Evolutionary conservation across 2,888 invertebrate genomes (phyloP), one percentile per base, ranked within the genome.

Genomic region (Ophion costatus): DNA sequence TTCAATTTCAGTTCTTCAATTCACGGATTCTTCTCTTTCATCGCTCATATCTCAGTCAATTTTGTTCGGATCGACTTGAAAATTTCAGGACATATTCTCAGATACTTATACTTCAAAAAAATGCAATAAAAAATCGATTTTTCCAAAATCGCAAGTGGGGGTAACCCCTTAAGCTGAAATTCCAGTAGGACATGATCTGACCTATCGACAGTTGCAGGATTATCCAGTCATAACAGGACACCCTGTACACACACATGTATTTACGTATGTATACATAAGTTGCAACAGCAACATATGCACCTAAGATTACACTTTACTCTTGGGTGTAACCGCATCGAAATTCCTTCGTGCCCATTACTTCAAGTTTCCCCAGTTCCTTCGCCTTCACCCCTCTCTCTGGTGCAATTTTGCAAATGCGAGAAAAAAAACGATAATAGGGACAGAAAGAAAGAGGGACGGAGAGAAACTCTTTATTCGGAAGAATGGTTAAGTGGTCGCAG

Each of bases 311-410:
- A 78, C 64, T 75, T 75, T 64, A n/a, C 73, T 66, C 70, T 71
- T 64, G 63, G 56, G 22, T 29, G 24, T 63, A 70, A 63, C 51
- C n/a, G 56, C 71, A 45, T 63, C 77, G 84, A 74, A 80, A 84
- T 80, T 83, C 76, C 66, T 80, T 2, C 22, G 66, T 17, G 67
- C 67, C 80, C 76, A 80, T 83, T 80, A 82, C 66, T 71, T 42
- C 67, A 61, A 67, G 45, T 61, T 78, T 69, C 59, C 7, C 61
- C 61, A 42, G 42, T 51, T 63, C 56, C 29, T 57, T 63, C 38
- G 6, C 38, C 7, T 38, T 59, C 56, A n/a, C 20, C 29, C 9
- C 10, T n/a, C 38, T 64, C 57, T 10, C 67, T 71, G 59, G 38
- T 45, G 61, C 42, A 75, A 70, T 83, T 79, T 69, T 51, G n/a